Evolutionary conservation across 2,888 invertebrate genomes (phyloP).

Genomic region (Dicranocentrus wangi): DNA sequence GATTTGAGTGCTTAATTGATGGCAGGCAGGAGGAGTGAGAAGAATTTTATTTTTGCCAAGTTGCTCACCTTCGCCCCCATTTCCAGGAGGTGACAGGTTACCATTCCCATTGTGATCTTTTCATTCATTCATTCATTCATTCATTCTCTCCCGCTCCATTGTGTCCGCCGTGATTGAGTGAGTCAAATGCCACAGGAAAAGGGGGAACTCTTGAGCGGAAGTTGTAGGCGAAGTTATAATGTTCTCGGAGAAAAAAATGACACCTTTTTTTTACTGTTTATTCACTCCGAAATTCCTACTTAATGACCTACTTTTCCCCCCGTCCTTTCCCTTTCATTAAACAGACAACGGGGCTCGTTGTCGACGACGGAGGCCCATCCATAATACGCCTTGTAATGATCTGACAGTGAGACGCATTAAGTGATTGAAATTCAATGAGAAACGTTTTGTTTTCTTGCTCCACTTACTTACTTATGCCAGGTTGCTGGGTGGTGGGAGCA

Average conservation of each 20-base stretch:
- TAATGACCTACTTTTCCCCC: not conserved
- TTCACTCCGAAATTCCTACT: not conserved
- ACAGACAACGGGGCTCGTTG: too few species aligned
- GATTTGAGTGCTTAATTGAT: too few species aligned
- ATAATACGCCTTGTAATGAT: not conserved
- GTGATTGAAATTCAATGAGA: slow-evolving; percentile 20
- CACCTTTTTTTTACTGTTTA: not conserved
- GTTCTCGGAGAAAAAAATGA: too few species aligned
- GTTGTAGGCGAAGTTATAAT: too few species aligned
- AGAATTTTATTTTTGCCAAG: not conserved
- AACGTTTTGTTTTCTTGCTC: not conserved
- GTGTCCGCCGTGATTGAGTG: too few species aligned
- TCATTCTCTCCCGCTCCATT: not conserved
- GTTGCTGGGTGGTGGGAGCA: too few species aligned
- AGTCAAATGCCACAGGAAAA: too few species aligned
- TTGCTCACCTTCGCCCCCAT: slow-evolving; percentile 22
- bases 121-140: slow-evolving; percentile 8
- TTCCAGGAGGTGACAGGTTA: slow-evolving; percentile 45
- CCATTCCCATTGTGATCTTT: slow-evolving; percentile 1
- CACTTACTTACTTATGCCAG: too few species aligned
- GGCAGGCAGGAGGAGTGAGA: too few species aligned
- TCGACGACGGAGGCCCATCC: too few species aligned
- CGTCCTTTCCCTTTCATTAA: not conserved
- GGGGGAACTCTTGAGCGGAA: too few species aligned
- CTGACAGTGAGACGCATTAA: not conserved